Evolutionary conservation across 2,888 invertebrate genomes (phyloP), one percentile per base, ranked within the genome.

Genomic region (Apocheima hispidaria): DNA sequence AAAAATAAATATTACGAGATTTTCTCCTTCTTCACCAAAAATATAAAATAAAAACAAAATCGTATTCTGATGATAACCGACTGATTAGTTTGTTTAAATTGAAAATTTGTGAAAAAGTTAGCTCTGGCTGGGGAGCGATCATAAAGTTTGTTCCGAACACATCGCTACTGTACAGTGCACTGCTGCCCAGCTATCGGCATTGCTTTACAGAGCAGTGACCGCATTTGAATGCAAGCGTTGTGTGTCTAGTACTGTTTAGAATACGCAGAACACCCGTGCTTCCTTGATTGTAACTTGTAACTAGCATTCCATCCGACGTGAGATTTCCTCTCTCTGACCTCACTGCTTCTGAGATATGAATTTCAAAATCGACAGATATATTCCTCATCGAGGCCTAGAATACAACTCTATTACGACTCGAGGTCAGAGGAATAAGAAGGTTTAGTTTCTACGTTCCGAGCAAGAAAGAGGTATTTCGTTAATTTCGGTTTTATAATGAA

Each of bases 161-260:
- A 20, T 20, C 10, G 6, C 14, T 14, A 16, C 36, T 36, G 7
- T 5, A 18, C n/a, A n/a, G 12, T 36, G 7, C 12, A 18, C n/a
- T 21, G 12, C 18, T 38, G 38, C 7, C 12, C 7, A 21, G 21
- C 21, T 21, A 38, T 16, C n/a, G 40, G 4, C 21, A 21, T 40
- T 26, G 43, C 23, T 6, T n/a, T 40, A 43, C 14, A 26, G 43
- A 43, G 43, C 43, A 43, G 26, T 43, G 43, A 43, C 43, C 43
- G 43, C 26, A 7, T 6, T 10, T 43, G 23, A 43, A 43, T 43
- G 43, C 43, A 7, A 2, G 14, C 43, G 23, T 41, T 41, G 40
- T 41, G 18, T 10, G 41, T 21, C 41, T 21, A n/a, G 12, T 2
- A 21, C 21, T 21, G 41, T 41, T 41, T 43, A 43, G 26, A 14